phyloP scores from a whole-genome alignment of 2,888 invertebrate genomes.

The Cotesia congregata region DNA sequence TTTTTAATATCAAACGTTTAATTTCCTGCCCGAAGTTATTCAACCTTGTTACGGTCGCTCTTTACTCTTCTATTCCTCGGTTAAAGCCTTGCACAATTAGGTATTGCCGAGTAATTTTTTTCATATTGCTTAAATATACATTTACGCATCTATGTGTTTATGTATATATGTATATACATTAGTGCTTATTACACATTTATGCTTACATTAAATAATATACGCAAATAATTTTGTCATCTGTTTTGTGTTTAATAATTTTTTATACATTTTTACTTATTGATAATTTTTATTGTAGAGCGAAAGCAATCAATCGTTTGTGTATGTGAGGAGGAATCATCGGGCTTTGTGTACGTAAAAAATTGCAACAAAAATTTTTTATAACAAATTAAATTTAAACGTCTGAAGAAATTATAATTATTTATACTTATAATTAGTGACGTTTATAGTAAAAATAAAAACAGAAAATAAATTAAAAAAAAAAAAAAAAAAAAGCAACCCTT shows the following conservation, averaged over 20 bases:
- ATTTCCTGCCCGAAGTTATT: neutral
- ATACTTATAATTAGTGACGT: neutral
- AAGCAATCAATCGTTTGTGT: neutral
- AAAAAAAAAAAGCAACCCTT: neutral
- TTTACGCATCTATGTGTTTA: neutral
- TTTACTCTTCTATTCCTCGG: neutral
- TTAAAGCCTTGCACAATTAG: neutral
- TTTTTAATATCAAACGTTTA: neutral
- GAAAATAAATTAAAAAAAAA: neutral
- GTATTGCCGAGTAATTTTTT: neutral
- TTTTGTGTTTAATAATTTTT: neutral
- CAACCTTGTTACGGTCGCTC: neutral
- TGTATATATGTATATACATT: too few relatives aligned
- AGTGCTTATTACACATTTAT: too few relatives aligned
- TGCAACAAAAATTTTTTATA: neutral
- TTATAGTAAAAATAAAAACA: neutral
- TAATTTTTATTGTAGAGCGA: neutral
- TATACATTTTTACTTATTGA: neutral
- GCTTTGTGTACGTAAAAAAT: neutral
- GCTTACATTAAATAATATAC: too few relatives aligned
- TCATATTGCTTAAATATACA: neutral
- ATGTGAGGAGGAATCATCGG: neutral
- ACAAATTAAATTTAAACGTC: neutral
- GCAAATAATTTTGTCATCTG: too few relatives aligned
- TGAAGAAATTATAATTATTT: neutral